Conservation (phyloP, 2,113 vertebrate genomes). For the Grus americana region DNA sequence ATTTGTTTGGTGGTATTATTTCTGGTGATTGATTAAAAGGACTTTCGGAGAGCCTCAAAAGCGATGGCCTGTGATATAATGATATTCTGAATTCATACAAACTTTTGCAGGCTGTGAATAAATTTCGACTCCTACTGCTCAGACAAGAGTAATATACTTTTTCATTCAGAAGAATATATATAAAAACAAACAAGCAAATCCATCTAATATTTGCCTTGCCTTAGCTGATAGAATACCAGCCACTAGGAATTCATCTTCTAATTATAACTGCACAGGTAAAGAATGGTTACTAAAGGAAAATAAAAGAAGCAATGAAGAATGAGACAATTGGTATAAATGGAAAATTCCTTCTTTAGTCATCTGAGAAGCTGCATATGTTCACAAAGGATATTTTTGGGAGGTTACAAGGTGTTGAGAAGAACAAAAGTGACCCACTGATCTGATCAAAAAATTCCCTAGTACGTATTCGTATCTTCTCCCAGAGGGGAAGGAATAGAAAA, state of each 20-base stretch:
- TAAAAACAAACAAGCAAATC: neutral
- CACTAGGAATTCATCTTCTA: neutral
- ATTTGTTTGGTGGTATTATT: neutral
- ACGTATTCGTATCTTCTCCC: neutral
- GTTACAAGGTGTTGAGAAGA: neutral
- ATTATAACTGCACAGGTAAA: neutral
- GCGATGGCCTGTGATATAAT: neutral
- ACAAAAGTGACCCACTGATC: neutral
- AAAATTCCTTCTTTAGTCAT: neutral
- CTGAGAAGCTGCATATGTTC: neutral
- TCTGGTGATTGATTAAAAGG: neutral
- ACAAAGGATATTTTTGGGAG: neutral
- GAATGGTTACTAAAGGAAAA: neutral
- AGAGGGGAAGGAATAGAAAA: neutral
- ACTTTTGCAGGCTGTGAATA: neutral
- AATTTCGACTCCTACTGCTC: neutral
- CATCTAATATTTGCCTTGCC: neutral
- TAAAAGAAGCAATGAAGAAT: neutral
- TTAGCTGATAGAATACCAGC: neutral
- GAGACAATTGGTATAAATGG: neutral
- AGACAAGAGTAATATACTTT: neutral
- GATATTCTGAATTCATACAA: slow-evolving; percentile 2
- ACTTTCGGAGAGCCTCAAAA: neutral
- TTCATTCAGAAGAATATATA: neutral
- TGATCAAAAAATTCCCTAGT: neutral